Conservation (phyloP, 2,888 invertebrate genomes). For the Yponomeuta evonymella region DNA sequence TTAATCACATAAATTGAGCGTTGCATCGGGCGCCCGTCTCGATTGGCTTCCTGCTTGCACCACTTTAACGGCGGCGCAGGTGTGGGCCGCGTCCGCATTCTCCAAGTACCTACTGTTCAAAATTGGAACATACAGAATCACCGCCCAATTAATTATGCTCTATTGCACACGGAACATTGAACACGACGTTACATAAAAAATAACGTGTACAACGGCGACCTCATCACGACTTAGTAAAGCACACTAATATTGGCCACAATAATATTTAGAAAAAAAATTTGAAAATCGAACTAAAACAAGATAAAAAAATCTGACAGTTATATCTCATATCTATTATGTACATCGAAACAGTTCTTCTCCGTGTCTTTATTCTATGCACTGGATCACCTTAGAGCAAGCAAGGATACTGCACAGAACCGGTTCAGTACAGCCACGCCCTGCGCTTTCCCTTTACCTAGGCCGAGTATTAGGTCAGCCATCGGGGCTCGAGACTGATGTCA, state of each 20-base stretch:
- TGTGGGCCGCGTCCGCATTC: slow-evolving; percentile 69
- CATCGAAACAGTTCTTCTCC: neutral
- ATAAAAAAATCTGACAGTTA: no score
- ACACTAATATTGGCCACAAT: no score
- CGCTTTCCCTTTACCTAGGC: slow-evolving; percentile 60
- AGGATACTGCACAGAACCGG: slow-evolving; percentile 63
- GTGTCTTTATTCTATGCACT: slow-evolving; percentile 32
- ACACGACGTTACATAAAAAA: no score
- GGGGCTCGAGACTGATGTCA: neutral
- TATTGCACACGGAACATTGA: no score
- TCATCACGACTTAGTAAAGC: no score
- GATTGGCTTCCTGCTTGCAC: slow-evolving; percentile 52
- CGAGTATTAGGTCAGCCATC: slow-evolving; percentile 38
- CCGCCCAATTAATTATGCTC: neutral
- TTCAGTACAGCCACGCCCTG: slow-evolving; percentile 56
- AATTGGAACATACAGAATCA: neutral
- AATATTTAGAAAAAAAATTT: no score
- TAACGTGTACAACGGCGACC: no score
- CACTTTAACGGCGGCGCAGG: slow-evolving; percentile 35
- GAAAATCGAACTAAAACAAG: no score
- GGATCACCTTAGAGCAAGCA: slow-evolving; percentile 65
- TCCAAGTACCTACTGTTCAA: slow-evolving; percentile 34
- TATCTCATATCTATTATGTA: no score
- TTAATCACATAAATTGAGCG: slow-evolving; percentile 6
- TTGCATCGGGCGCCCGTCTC: slow-evolving; percentile 7